These are phyloP conservation scores for Propithecus coquereli DNA, from an alignment of 2,113 vertebrate species.

Conservation along the genomic window DNA sequence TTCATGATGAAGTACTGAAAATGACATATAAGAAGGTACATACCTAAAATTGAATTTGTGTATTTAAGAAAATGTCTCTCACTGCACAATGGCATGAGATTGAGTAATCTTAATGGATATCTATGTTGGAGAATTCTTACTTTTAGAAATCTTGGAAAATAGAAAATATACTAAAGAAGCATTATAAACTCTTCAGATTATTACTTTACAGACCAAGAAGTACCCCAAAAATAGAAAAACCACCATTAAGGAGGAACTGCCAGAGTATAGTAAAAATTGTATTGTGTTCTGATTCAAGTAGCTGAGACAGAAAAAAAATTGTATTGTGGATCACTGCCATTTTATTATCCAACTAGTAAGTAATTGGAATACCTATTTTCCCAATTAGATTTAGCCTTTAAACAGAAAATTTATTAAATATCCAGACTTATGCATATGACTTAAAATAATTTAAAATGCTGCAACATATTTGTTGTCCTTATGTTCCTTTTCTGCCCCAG, in stretches of 20 bases:
- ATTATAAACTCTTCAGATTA: background rate
- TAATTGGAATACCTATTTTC: background rate
- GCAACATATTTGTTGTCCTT: background rate
- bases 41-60: background rate
- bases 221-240: background rate
- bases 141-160: slow-evolving; percentile 15
- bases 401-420: background rate
- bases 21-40: background rate
- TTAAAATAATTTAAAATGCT: slow-evolving; percentile 14
- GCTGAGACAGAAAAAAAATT: background rate
- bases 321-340: background rate
- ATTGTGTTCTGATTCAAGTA: background rate
- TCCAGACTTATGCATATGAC: background rate
- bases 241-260: background rate
- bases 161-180: background rate
- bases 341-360: background rate
- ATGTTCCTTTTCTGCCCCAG: background rate
- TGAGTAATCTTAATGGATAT: background rate
- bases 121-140: slow-evolving; percentile 1
- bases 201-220: background rate
- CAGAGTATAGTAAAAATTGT: background rate
- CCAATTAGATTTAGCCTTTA: background rate
- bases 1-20: background rate
- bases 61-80: background rate
- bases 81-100: background rate